These are phyloP conservation scores for Platysternon megacephalum DNA, from an alignment of 2,113 vertebrate genomes.

Conservation along the genomic window DNA sequence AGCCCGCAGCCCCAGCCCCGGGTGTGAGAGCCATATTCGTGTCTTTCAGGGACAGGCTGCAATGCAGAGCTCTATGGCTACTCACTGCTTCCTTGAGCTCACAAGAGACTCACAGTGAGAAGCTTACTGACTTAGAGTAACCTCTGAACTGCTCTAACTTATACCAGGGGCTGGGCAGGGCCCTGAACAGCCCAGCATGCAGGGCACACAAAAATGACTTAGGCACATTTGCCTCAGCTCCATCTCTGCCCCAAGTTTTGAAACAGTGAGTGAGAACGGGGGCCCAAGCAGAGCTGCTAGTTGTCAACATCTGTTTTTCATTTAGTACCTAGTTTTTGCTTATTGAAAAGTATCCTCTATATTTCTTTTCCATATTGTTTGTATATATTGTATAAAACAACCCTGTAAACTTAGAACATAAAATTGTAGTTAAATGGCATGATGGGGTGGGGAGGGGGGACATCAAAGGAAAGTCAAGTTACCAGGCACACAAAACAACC, in stretches of 20 bases:
- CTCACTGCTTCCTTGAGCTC: background rate
- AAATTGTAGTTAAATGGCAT: slow-evolving; percentile 30
- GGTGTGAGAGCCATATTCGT: accelerated
- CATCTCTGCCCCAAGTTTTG: background rate
- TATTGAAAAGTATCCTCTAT: background rate
- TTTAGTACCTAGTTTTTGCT: background rate
- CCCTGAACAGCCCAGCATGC: background rate
- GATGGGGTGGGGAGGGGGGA: background rate
- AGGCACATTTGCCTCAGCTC: background rate
- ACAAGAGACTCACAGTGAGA: background rate
- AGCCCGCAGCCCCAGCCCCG: background rate
- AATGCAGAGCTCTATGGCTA: accelerated
- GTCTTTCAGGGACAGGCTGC: background rate
- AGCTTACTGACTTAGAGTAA: background rate
- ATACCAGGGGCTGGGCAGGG: no score
- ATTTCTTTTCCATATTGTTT: background rate
- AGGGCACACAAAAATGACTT: background rate
- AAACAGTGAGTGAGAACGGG: background rate
- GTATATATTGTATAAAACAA: background rate
- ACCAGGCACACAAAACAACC: slow-evolving; percentile 14
- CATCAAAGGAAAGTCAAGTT: accelerated
- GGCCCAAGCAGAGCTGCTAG: background rate
- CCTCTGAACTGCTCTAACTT: background rate
- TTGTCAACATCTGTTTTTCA: slow-evolving; percentile 36
- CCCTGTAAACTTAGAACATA: background rate